These are phyloP conservation scores for Lophius americanus DNA, from an alignment of 2,797 vertebrate species.

Conservation along the genomic window DNA sequence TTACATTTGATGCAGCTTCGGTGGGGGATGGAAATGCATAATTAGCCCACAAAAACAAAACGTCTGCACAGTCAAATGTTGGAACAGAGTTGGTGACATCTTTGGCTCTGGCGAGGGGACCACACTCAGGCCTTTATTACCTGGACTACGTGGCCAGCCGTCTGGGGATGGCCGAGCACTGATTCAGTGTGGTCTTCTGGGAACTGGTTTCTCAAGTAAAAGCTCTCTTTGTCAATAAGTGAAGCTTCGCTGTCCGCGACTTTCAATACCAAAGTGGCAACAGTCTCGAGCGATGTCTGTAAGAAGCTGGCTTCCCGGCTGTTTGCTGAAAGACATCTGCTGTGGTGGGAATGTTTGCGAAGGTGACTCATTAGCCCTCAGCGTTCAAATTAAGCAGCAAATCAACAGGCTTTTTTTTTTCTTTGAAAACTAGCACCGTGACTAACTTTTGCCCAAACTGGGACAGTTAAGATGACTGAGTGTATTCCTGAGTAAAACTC, in stretches of 20 bases:
- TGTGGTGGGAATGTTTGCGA: slow-evolving; percentile 46
- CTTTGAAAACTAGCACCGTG: slow-evolving; percentile 66
- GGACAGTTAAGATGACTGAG: slow-evolving; percentile 33
- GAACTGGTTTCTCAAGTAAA: slow-evolving; percentile 61
- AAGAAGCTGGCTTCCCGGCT: slow-evolving; percentile 35
- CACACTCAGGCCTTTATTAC: slow-evolving; percentile 59
- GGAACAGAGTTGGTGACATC: slow-evolving; percentile 75
- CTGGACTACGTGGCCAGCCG: slow-evolving; percentile 34
- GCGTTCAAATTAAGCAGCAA: slow-evolving; percentile 45
- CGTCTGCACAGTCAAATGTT: slow-evolving; percentile 42
- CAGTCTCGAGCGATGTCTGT: slow-evolving; percentile 58
- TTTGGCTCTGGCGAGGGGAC: slow-evolving; percentile 63
- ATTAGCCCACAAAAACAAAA: slow-evolving; percentile 51
- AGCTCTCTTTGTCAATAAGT: slow-evolving; percentile 68
- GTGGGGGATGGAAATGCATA: slow-evolving; percentile 44
- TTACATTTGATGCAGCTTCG: slow-evolving; percentile 52
- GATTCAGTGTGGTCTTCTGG: slow-evolving; percentile 62
- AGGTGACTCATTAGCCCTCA: slow-evolving; percentile 62
- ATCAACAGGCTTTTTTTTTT: slow-evolving; percentile 69
- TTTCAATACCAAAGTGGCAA: slow-evolving; percentile 58
- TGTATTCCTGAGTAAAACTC: slow-evolving; percentile 43
- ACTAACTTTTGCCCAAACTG: slow-evolving; percentile 47
- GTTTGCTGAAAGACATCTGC: slow-evolving; percentile 67
- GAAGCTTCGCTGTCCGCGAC: slow-evolving; percentile 49
- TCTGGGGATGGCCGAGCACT: slow-evolving; percentile 41